Base-by-base conservation (phyloP, 1,140 invertebrate species). In the Bombus polaris region DNA sequence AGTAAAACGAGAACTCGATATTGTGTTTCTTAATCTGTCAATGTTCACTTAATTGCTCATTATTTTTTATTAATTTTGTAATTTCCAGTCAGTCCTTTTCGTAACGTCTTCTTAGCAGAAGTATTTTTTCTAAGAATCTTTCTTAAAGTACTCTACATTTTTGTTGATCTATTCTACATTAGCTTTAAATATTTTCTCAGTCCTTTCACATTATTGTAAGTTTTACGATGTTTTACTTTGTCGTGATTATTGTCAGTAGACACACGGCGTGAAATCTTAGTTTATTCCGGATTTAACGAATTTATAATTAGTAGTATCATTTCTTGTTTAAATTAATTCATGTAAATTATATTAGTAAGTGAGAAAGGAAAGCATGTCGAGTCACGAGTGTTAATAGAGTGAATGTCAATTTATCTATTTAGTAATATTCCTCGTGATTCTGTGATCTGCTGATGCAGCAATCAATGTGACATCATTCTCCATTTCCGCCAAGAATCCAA, bases 401-500 rank as follows among this genome's bases (percentile, higher is more conserved):
- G 47, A 72, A 72, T 81, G 42, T 53, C 13, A 39, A 39, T 35
- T 44, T 39, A 25, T 53, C 65, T 18, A 28, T 39, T 39, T 39
- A 39, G 35, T 2, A 22, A 35, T 72, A 37, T 68, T 25, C 35
- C 5, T 39, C 32, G 25, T 10, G 22, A 82, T 82, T 82, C n/a
- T 44, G 32, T 42, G 39, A 22, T 66, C 25, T 75, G 59, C 39
- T 75, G 66, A 82, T 32, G n/a, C 39, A 71, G 35, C 53, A 81
- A 42, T 47, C 28, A 73, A n/a, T 35, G 53, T 15, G 59, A 25
- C 22, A 65, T 39, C 37, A 65, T 42, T 70, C 37, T 57, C 47
- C 37, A 66, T 78, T 75, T 42, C 66, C 66, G 68, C 66, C 75
- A 79, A 71, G 66, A 79, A 78, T 59, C 66, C 76, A 82, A 65